These are phyloP conservation scores for Lynx canadensis DNA, from an alignment of 2,113 vertebrate species.

Conservation along the genomic window DNA sequence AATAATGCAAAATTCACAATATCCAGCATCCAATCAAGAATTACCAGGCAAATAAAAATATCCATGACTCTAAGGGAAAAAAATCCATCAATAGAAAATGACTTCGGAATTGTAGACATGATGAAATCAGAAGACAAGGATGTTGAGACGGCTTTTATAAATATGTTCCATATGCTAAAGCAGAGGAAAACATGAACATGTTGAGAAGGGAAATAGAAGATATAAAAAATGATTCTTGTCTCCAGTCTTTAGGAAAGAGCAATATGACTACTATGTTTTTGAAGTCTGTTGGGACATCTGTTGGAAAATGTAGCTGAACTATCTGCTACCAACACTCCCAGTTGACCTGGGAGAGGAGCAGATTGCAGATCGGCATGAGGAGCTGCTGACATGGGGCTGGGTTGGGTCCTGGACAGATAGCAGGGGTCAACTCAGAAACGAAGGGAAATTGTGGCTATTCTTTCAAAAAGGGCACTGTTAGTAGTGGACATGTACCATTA, in stretches of 20 bases:
- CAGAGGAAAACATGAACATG: not conserved
- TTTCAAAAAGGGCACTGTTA: not conserved
- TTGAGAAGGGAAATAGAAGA: not conserved
- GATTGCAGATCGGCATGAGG: not conserved
- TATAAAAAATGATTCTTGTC: not conserved
- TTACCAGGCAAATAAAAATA: slow-evolving; percentile 14
- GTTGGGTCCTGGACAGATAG: not conserved
- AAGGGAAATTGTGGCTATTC: not conserved
- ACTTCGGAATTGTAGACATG: not conserved
- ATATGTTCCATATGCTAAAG: not conserved
- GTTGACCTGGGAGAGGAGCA: not conserved
- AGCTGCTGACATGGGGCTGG: not conserved
- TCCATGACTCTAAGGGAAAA: not conserved
- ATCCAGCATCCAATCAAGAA: not conserved
- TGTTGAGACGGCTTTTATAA: not conserved
- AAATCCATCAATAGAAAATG: not conserved
- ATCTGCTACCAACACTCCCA: not conserved
- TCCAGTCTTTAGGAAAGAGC: slow-evolving; percentile 15
- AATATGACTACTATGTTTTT: not conserved
- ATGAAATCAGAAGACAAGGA: slow-evolving; percentile 14
- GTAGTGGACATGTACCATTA: not conserved
- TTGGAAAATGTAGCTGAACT: not conserved
- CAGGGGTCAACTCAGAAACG: not conserved
- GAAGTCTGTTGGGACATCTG: not conserved
- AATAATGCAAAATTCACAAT: not conserved